Evolutionary conservation across 2,797 vertebrate genomes (phyloP).

Genomic region (Meda fulgida): DNA sequence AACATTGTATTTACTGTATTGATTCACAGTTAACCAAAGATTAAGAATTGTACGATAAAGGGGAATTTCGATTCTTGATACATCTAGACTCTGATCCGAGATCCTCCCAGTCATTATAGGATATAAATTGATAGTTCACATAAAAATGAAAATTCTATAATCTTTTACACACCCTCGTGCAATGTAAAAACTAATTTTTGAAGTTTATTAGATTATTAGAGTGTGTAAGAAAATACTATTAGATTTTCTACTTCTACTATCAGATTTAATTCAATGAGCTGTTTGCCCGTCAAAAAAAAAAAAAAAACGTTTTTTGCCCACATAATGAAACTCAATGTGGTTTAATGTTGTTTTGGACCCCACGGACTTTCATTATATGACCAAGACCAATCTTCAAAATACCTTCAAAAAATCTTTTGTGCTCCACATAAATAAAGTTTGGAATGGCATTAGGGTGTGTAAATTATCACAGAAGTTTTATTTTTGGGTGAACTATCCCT

Average conservation of each 20-base stretch:
- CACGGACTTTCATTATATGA: background rate
- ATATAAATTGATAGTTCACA: background rate
- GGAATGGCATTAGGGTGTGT: background rate
- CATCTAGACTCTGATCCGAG: constrained; percentile 22
- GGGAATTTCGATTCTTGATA: constrained; percentile 15
- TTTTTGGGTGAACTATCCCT: constrained; percentile 25
- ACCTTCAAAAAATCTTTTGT: background rate
- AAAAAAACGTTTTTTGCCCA: background rate
- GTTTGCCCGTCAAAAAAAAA: background rate
- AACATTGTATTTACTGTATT: background rate
- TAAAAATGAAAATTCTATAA: background rate
- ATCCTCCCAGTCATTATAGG: constrained; percentile 2
- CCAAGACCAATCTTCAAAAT: background rate
- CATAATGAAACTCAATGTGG: background rate
- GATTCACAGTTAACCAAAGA: background rate
- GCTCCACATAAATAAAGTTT: background rate
- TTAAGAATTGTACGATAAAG: background rate
- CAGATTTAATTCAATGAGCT: background rate
- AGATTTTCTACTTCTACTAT: background rate
- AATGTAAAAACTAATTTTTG: background rate
- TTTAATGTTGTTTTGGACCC: background rate
- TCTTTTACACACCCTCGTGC: background rate
- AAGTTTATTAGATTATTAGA: background rate
- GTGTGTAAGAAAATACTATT: background rate
- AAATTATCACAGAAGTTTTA: background rate